A percentile compares a stretch with the other conserved stretches of the same genome.
Conservation (phyloP, 2,797 vertebrate genomes). For the Scarus forsteni region DNA sequence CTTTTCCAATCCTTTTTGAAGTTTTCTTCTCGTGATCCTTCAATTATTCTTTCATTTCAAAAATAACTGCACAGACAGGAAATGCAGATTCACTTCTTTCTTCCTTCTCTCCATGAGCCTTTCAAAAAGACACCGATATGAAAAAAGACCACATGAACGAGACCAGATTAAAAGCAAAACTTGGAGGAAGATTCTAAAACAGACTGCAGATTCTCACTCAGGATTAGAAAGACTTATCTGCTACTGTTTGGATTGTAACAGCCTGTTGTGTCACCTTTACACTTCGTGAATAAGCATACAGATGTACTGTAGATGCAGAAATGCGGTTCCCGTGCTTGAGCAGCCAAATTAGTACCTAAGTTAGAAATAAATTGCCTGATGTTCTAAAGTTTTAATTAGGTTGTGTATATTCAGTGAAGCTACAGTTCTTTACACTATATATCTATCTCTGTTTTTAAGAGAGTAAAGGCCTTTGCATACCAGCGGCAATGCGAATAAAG, state of each 20-base stretch:
- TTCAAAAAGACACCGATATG: not conserved
- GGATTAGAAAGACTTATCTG: conserved; percentile 16
- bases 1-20: conserved; percentile 8
- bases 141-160: conserved; percentile 17
- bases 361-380: not conserved
- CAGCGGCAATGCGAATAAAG: too few relatives aligned
- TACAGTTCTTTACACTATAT: too few relatives aligned
- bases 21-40: not conserved
- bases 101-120: not conserved
- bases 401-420: too few relatives aligned
- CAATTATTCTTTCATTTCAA: conserved; percentile 1
- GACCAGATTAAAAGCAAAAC: conserved; percentile 1
- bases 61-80: conserved; percentile 18
- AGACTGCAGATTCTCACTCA: too few relatives aligned
- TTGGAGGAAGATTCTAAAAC: not conserved
- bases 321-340: not conserved
- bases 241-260: not conserved
- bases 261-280: not conserved
- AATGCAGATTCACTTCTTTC: not conserved
- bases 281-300: not conserved
- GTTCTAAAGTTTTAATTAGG: too few relatives aligned
- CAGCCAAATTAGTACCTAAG: too few relatives aligned
- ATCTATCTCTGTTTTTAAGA: too few relatives aligned
- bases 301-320: not conserved
- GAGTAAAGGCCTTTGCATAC: too few relatives aligned